Percentiles rank a stretch among this genome's conserved stretches.
phyloP scores from a whole-genome alignment of 2,888 invertebrate species.

The Gordius sp. region DNA sequence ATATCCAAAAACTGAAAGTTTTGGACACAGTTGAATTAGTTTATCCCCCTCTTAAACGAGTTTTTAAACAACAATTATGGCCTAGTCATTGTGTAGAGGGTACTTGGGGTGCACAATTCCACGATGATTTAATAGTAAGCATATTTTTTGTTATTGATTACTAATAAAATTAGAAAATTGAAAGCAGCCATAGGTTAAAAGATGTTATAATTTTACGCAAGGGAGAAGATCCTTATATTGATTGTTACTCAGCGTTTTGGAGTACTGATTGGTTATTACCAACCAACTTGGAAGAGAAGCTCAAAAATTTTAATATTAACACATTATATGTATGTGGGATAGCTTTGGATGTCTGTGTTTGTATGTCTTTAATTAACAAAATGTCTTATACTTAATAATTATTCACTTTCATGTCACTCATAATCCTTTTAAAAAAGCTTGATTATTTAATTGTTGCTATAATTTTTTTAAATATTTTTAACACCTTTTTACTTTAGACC shows the following conservation, averaged over 20 bases:
- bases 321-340: background rate
- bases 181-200: background rate
- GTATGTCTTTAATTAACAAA: background rate
- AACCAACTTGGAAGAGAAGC: background rate
- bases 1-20: background rate
- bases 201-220: background rate
- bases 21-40: constrained; percentile 15
- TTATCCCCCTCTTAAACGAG: constrained; percentile 10
- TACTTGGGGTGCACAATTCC: constrained; percentile 73
- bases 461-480: background rate
- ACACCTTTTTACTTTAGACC: background rate
- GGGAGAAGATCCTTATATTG: background rate
- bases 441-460: background rate
- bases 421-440: background rate
- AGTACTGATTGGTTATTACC: background rate
- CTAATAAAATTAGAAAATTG: background rate
- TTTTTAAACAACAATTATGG: constrained; percentile 57
- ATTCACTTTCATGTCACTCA: background rate
- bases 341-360: background rate
- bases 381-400: background rate
- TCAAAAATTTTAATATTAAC: background rate
- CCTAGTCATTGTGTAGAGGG: constrained; percentile 83
- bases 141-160: no score
- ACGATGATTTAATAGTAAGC: constrained; percentile 59
- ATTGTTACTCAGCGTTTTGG: constrained; percentile 10